Conservation (phyloP, 2,113 vertebrate species). For the Semnornis frantzii region DNA sequence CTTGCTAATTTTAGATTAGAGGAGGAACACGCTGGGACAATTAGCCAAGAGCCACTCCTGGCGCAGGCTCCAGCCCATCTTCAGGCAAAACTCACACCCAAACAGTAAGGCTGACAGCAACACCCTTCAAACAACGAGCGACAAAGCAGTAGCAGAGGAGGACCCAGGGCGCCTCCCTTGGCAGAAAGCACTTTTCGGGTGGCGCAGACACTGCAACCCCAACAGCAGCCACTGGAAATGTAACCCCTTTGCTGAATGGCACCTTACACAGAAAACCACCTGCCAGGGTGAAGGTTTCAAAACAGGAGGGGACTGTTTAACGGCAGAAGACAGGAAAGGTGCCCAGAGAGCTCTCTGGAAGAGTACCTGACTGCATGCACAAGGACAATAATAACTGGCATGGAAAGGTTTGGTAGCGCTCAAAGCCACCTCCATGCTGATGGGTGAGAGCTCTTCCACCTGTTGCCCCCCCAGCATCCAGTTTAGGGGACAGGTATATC, state of each 20-base stretch:
- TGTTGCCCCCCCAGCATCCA: background rate
- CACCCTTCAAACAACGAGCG: background rate
- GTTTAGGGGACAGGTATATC: fast-evolving
- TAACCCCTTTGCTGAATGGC: background rate
- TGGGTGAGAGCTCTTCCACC: background rate
- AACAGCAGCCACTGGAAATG: background rate
- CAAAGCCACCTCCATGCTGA: background rate
- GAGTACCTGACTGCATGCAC: background rate
- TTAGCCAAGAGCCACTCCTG: conserved; percentile 57
- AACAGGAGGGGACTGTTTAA: background rate
- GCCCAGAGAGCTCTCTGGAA: background rate
- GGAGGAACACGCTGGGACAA: conserved; percentile 55
- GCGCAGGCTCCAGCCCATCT: conserved; percentile 37
- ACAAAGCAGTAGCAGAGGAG: background rate
- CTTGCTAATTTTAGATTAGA: conserved; percentile 78
- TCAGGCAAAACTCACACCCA: conserved; percentile 55
- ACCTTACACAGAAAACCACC: background rate
- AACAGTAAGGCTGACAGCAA: background rate
- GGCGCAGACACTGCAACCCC: background rate
- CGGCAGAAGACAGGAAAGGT: background rate
- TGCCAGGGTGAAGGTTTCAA: background rate
- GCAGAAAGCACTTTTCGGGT: background rate
- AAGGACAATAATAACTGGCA: background rate
- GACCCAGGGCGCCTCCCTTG: background rate
- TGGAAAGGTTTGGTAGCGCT: background rate